Evolutionary conservation across 2,888 invertebrate genomes (phyloP), one percentile per base, ranked within the genome.

Genomic region (Pecten maximus): DNA sequence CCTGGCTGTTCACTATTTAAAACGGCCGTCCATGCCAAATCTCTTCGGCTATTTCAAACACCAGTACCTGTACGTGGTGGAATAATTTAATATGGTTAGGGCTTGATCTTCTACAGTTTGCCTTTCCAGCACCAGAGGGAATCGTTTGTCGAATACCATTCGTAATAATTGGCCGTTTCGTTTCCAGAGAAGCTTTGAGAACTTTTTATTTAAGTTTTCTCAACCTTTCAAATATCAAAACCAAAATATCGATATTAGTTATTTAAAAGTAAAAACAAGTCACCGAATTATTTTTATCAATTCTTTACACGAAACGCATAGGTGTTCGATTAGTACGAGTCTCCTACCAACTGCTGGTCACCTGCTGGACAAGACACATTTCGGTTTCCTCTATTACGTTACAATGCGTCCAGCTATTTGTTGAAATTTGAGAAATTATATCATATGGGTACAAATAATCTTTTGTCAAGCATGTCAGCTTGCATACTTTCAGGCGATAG

Each of bases 111-210:
- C 35, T 74, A 35, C 74, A 74, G 74, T 74, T 12, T 35, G 74
- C 74, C 74, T 74, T 74, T 35, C 74, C 10, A 35, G 23, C 74
- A 74, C 28, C 74, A 35, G 10, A 6, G 74, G 74, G 74, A 74
- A 74, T 28, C 74, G 35, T 74, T 74, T 74, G 74, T 74, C 35
- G 74, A 74, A 74, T 74, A 74, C 35, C n/a, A 74, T 35, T 35
- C 3, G 28, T 35, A 74, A 74, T 74, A 74, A 74, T 74, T 74
- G 35, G 28, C 28, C 74, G 10, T 74, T 35, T 74, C 28, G 28
- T 74, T 35, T 74, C 74, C 74, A 74, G 74, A 35, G 28, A 35
- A 8, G 35, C 28, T 0, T 2, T 12, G 74, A 28, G 74, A 74
- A 74, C 12, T 35, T 23, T 35, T 12, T 12, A 60, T 74, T 74